Evolutionary conservation across 2,797 vertebrate genomes (phyloP).

Genomic region (Chelon labrosus): DNA sequence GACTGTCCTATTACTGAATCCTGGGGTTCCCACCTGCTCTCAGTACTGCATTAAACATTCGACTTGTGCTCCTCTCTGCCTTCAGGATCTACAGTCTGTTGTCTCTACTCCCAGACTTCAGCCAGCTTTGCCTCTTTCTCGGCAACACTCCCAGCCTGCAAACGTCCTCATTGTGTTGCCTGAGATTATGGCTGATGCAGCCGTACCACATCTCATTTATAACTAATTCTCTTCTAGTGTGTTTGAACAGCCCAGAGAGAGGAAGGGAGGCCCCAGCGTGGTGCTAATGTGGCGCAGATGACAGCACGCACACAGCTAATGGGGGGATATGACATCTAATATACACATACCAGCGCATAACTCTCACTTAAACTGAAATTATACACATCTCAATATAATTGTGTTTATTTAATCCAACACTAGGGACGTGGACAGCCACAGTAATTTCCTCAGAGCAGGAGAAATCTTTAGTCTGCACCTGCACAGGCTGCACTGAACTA

Average conservation of each 20-base stretch:
- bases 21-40: conserved; percentile 74
- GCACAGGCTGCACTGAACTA: neutral
- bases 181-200: conserved; percentile 14
- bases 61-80: conserved; percentile 22
- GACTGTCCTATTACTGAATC: conserved; percentile 67
- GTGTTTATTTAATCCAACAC: conserved; percentile 37
- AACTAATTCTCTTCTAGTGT: conserved; percentile 38
- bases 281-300: conserved; percentile 51
- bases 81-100: conserved; percentile 31
- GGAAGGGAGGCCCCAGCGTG: conserved; percentile 25
- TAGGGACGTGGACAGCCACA: conserved; percentile 8
- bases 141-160: conserved; percentile 10
- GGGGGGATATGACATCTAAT: conserved; percentile 25
- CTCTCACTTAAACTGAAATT: conserved; percentile 14
- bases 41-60: conserved; percentile 17
- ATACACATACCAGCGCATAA: conserved; percentile 7
- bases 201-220: conserved; percentile 22
- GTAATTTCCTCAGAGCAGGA: conserved; percentile 40
- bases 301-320: conserved; percentile 44
- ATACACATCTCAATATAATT: conserved; percentile 18
- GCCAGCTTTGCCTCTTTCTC: neutral
- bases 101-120: conserved; percentile 22
- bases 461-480: conserved; percentile 21
- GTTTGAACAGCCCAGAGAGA: conserved; percentile 30
- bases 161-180: conserved; percentile 16